Evolutionary conservation across 2,113 vertebrate species (phyloP), one percentile per base, ranked within the genome.

Genomic region (Plotosus lineatus): DNA sequence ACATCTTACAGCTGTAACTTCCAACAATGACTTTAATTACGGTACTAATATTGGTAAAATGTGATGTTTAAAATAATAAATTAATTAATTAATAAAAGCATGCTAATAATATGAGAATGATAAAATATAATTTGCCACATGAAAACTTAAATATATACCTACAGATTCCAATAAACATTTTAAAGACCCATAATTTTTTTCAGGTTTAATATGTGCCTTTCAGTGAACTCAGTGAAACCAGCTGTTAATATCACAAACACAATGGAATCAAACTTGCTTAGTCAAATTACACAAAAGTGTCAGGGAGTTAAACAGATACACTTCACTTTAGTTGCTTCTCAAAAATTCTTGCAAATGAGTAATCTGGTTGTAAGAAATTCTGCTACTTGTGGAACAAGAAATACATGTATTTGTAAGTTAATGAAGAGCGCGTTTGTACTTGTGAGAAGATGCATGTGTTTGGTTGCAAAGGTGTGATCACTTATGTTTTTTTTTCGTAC

Each of bases 311-410:
- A 26, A 9, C 55, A 3, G 11, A 12, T 33, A 61, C 14, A 28
- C 33, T 46, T 46, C n/a, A 44, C 42, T 48, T 46, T 1, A 7
- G 17, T 42, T 14, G 38, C n/a, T 36, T 2, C 21, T 15, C 9
- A 66, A 36, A 36, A 23, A 80, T 33, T 3, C 28, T 40, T 23
- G 6, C 11, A 51, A 66, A 10, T 11, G 14, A 38, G 60, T 36
- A 48, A n/a, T 9, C 3, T 17, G 12, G 5, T 38, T 17, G 38
- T 10, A 28, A 28, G 19, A 1, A 19, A 28, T 68, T 73, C 48
- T 56, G 9, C 42, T 50, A 31, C 73, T 8, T 23, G 63, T 42
- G 21, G 14, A 77, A 80, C 73, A 15, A 36, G 83, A 72, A 80
- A 79, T 51, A 46, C 68, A 33, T n/a, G 65, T 28, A 31, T 21